Base-by-base conservation (phyloP, 2,113 vertebrate species). In the Heliornis fulica region DNA sequence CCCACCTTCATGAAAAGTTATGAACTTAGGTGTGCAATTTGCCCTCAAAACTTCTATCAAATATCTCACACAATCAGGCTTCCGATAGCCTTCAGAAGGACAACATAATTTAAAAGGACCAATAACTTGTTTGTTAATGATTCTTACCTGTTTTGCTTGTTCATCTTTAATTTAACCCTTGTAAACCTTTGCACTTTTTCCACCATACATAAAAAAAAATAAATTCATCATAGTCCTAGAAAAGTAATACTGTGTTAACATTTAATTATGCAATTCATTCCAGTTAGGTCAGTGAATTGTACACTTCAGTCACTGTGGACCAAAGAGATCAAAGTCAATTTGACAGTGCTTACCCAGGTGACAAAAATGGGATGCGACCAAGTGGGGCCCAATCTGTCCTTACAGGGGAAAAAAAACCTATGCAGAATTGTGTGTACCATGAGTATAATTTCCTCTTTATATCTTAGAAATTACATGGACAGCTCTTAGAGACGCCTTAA, bases 351-450 rank as follows among this genome's bases (percentile, higher is more conserved):
- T 9, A 23, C 11, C 11, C 17, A 83, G 45, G 9, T 86, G 31
- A 23, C 26, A 79, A 80, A 83, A 17, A 3, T 1, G 66, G 46
- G 7, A 61, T 29, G 6, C 10, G 54, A 50, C 16, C 26, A 87
- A 41, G 38, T 29, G 25, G 36, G 18, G 1, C 53, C 23, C 32
- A 41, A 9, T 22, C 11, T 45, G 22, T 48, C 22, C 12, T 7
- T 4, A 5, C 0, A 25, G 8, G 16, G 6, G 1, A 6, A 8
- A 56, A 57, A 54, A n/a, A 68, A 50, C 48, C 46, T 10, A 15
- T 14, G 22, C 28, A 63, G 46, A 36, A 5, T 31, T 57, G 4
- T 14, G 6, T 28, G 11, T 19, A 20, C 12, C 34, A 15, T 40
- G 20, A 53, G 7, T 15, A 2, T 31, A 19, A 26, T 31, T 88